phyloP scores from a whole-genome alignment of 2,797 vertebrate species.

The Dermochelys coriacea region DNA sequence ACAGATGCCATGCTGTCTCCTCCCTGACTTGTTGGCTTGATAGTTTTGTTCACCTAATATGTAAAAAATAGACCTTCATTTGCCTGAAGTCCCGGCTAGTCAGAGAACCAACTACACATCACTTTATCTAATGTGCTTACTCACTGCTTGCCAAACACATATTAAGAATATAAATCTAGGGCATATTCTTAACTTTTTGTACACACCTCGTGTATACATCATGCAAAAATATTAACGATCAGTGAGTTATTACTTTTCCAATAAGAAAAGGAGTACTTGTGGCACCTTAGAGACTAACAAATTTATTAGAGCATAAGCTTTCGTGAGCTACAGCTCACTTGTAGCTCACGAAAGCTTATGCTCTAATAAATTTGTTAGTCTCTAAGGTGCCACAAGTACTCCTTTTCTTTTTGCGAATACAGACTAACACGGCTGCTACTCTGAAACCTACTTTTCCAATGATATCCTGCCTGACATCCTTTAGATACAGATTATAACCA shows the following conservation, averaged over 20 bases:
- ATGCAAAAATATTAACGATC: background rate
- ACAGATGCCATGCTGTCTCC: background rate
- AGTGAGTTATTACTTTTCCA: background rate
- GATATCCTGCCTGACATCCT: background rate
- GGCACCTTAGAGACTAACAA: too few species aligned
- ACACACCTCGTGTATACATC: background rate
- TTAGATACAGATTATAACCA: background rate
- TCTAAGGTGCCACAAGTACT: too few species aligned
- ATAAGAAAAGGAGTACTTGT: too few species aligned
- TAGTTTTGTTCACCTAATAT: background rate
- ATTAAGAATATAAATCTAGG: background rate
- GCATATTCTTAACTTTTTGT: background rate
- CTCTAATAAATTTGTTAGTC: too few species aligned
- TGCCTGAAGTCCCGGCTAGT: background rate
- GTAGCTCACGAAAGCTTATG: too few species aligned
- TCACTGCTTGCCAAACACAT: background rate
- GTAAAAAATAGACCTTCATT: background rate
- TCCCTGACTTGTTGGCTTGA: background rate
- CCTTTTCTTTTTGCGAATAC: too few species aligned
- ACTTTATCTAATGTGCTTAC: background rate
- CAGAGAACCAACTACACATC: background rate
- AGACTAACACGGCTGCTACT: too few species aligned
- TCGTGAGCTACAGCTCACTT: too few species aligned
- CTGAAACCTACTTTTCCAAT: background rate
- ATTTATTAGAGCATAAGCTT: too few species aligned